Conservation (phyloP, 1,140 invertebrate genomes). For the Drosophila asahinai region DNA sequence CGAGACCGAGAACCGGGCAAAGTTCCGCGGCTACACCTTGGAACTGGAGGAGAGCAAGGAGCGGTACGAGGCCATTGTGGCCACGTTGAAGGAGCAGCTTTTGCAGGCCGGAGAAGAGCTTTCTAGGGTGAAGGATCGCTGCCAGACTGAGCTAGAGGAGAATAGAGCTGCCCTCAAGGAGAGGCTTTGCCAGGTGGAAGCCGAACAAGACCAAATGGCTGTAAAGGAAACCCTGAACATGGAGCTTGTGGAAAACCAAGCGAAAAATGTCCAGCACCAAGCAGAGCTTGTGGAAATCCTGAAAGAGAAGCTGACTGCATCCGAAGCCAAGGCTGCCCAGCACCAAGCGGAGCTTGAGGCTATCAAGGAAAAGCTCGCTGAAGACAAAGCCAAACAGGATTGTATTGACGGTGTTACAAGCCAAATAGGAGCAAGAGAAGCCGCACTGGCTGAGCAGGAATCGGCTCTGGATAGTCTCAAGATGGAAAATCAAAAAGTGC, state of each 20-base stretch:
- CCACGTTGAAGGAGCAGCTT: constrained; percentile 20
- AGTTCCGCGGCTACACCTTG: constrained; percentile 39
- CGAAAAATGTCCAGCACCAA: constrained; percentile 2
- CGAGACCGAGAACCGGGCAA: constrained; percentile 42
- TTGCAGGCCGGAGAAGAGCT: constrained; percentile 11
- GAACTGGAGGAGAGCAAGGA: constrained; percentile 49
- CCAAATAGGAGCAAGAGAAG: too few species aligned
- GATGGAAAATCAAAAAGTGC: background rate
- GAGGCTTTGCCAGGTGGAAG: background rate
- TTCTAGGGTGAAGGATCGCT: background rate
- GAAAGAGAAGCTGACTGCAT: background rate
- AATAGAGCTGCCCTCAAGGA: background rate
- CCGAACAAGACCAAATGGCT: background rate
- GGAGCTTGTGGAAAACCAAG: background rate
- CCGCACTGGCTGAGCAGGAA: background rate
- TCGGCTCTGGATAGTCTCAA: constrained; percentile 16
- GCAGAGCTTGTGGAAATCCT: background rate
- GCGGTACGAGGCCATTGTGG: constrained; percentile 25
- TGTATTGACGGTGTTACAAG: background rate
- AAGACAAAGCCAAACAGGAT: constrained; percentile 10
- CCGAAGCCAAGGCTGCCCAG: background rate
- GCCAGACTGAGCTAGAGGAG: background rate
- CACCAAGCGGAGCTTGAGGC: constrained; percentile 6
- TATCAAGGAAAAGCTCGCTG: background rate
- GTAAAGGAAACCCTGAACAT: background rate